phyloP scores from a whole-genome alignment of 2,888 invertebrate species.

The Smittia aterrima region DNA sequence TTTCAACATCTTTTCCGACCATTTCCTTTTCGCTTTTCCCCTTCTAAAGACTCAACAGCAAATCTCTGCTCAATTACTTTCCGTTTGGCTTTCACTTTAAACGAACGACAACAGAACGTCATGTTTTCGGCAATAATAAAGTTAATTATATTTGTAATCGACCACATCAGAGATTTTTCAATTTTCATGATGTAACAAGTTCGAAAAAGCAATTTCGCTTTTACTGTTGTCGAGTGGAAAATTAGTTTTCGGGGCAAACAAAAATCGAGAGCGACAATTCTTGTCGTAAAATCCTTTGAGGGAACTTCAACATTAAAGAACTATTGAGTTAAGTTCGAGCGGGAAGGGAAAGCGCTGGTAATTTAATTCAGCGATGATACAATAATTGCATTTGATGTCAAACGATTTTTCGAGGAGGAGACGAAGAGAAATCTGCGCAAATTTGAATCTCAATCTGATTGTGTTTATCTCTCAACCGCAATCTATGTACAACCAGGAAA shows the following conservation, averaged over 20 bases:
- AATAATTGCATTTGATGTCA: conserved; percentile 12
- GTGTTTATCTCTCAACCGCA: conserved; percentile 1
- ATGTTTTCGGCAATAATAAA: conserved; percentile 34
- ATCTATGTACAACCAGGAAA: background rate
- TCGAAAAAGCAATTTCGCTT: background rate
- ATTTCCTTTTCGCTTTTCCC: background rate
- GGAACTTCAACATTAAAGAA: background rate
- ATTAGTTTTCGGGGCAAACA: conserved; percentile 33
- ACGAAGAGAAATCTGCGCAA: background rate
- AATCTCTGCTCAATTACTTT: conserved; percentile 25
- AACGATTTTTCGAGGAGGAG: background rate
- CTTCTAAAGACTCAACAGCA: background rate
- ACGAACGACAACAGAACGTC: background rate
- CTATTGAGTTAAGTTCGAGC: background rate
- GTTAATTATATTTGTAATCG: conserved; percentile 36
- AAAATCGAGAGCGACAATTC: background rate
- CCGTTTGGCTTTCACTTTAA: background rate
- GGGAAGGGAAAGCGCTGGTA: background rate
- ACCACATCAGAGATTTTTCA: conserved; percentile 23
- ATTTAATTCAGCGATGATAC: background rate
- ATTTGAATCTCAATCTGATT: conserved; percentile 9
- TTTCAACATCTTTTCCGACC: conserved; percentile 1
- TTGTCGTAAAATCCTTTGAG: background rate
- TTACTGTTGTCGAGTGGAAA: conserved; percentile 31
- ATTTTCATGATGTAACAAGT: conserved; percentile 25